These are phyloP conservation scores for Sardina pilchardus DNA, from an alignment of 2,113 vertebrate genomes.

Conservation along the genomic window DNA sequence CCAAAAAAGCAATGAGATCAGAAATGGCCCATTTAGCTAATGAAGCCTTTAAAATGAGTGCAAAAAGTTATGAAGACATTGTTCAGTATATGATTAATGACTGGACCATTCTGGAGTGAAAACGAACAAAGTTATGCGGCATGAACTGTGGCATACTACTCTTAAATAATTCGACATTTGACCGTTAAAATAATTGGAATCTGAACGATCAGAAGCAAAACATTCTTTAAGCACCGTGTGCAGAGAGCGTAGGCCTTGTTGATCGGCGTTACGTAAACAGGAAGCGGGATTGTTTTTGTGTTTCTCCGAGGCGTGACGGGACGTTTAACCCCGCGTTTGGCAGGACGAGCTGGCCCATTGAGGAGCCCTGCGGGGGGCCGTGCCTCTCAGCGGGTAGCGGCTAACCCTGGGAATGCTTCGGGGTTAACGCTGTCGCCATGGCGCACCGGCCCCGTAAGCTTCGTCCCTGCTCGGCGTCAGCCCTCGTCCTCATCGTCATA, in stretches of 20 bases:
- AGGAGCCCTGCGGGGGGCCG: slow-evolving; percentile 3
- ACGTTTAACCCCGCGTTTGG: slow-evolving; percentile 34
- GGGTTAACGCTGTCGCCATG: neutral
- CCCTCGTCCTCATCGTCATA: neutral
- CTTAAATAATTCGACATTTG: too few relatives aligned
- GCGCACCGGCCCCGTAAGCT: neutral
- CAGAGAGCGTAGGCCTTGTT: neutral
- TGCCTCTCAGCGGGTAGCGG: slow-evolving; percentile 6
- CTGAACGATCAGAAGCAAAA: neutral
- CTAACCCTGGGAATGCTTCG: neutral
- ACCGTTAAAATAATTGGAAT: neutral
- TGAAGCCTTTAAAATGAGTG: neutral
- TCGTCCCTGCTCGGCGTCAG: neutral
- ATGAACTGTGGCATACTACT: too few relatives aligned
- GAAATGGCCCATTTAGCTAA: neutral
- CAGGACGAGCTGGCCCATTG: neutral
- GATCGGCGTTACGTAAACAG: slow-evolving; percentile 3
- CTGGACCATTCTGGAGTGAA: too few relatives aligned
- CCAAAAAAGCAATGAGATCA: neutral
- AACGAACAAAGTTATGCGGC: too few relatives aligned
- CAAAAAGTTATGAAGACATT: neutral
- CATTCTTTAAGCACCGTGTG: neutral
- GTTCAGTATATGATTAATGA: too few relatives aligned
- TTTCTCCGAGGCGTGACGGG: slow-evolving; percentile 25
- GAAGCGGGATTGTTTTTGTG: slow-evolving; percentile 18